Percentiles rank a stretch among this genome's conserved stretches.
Evolutionary conservation across 1,140 invertebrate genomes (phyloP).

Genomic region (Drosophila simulans): DNA sequence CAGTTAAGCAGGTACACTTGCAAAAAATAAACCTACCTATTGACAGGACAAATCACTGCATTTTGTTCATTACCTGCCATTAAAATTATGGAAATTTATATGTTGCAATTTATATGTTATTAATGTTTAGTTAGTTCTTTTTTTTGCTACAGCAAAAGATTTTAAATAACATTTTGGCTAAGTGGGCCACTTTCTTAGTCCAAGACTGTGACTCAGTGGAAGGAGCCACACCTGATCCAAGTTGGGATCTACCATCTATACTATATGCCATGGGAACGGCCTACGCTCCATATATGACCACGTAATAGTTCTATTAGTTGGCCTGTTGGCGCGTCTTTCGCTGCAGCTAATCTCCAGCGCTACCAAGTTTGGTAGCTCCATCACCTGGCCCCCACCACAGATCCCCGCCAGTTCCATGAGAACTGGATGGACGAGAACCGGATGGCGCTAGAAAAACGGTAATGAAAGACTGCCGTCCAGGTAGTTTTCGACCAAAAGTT

Average conservation of each 20-base stretch:
- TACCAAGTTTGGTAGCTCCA: conserved; percentile 67
- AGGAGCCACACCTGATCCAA: conserved; percentile 42
- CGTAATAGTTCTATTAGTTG: conserved; percentile 80
- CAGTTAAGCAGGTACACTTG: conserved; percentile 37
- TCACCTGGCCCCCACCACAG: conserved; percentile 3
- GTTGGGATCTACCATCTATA: conserved; percentile 6
- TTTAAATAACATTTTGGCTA: background rate
- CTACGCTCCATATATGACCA: conserved; percentile 55
- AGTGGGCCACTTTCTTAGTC: background rate
- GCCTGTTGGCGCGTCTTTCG: conserved; percentile 72
- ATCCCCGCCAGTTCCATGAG: conserved; percentile 50
- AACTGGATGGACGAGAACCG: conserved; percentile 70
- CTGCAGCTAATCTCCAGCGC: conserved; percentile 72
- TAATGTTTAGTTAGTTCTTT: too few relatives aligned
- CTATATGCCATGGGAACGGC: conserved; percentile 63
- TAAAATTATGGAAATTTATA: too few relatives aligned
- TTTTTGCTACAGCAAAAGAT: background rate
- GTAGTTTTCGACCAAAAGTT: background rate
- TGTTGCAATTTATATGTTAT: too few relatives aligned
- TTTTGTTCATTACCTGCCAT: too few relatives aligned
- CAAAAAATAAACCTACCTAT: background rate
- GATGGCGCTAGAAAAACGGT: conserved; percentile 46
- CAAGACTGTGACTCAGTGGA: conserved; percentile 3
- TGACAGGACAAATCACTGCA: too few relatives aligned
- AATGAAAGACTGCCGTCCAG: conserved; percentile 1